Percentiles rank a stretch among this genome's conserved stretches.
Conservation (phyloP, 2,113 vertebrate genomes). For the Condylura cristata region DNA sequence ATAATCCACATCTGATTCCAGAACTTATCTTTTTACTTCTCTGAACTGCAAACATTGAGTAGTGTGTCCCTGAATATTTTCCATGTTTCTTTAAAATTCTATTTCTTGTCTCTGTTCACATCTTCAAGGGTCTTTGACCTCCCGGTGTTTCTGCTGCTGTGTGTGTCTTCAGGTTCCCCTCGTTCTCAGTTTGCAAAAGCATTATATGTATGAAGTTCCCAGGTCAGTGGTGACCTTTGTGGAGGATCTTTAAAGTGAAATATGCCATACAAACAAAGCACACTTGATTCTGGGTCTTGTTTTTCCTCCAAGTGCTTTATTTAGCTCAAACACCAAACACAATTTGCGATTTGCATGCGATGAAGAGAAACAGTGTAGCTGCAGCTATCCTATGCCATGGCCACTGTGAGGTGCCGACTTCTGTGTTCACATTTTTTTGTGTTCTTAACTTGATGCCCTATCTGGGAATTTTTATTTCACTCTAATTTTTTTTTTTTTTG, state of each 20-base stretch:
- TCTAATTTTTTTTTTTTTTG: slow-evolving; percentile 45
- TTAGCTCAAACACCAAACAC: slow-evolving; percentile 1
- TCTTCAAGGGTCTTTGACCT: background rate
- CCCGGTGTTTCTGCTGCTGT: background rate
- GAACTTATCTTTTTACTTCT: background rate
- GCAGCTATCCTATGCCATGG: background rate
- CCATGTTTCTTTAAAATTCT: background rate
- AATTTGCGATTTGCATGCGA: background rate
- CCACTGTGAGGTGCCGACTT: slow-evolving; percentile 22
- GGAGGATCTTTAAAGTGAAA: background rate
- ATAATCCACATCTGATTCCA: background rate
- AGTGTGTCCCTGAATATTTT: background rate
- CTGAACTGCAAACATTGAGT: background rate
- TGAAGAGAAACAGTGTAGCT: background rate
- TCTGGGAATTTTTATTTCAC: slow-evolving; percentile 69
- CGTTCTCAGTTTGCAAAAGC: background rate
- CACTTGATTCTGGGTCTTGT: background rate
- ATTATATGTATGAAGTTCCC: background rate
- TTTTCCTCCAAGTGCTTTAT: background rate
- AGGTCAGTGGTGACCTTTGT: background rate
- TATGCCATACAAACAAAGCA: background rate
- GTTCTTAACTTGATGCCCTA: slow-evolving; percentile 61
- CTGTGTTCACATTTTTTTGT: slow-evolving; percentile 31
- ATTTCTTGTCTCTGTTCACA: background rate
- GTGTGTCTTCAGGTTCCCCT: background rate